Conservation (phyloP, 2,113 vertebrate genomes). For the Triplophysa dalaica region DNA sequence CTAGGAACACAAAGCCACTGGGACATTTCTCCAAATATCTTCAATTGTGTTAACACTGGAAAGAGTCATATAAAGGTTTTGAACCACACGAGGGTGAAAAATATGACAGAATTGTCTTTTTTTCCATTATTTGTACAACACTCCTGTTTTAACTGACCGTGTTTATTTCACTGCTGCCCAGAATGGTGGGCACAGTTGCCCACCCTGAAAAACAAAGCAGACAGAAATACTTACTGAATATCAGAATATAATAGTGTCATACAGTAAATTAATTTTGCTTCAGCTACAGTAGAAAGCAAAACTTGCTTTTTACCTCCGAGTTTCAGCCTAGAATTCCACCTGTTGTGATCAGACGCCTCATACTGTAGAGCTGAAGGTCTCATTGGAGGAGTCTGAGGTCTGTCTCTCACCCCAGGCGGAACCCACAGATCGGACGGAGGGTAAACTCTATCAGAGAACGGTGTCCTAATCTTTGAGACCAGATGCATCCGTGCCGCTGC, state of each 20-base stretch:
- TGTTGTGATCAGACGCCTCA: slow-evolving; percentile 56
- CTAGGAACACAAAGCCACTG: too few species aligned
- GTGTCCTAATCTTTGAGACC: slow-evolving; percentile 55
- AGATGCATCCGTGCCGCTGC: slow-evolving; percentile 63
- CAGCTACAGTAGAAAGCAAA: not conserved
- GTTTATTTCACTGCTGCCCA: slow-evolving; percentile 44
- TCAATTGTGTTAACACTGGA: too few species aligned
- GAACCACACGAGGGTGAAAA: too few species aligned
- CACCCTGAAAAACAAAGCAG: slow-evolving; percentile 60
- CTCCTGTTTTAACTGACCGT: slow-evolving; percentile 58
- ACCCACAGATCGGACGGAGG: slow-evolving; percentile 51
- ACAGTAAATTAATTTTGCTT: not conserved
- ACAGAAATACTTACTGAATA: not conserved
- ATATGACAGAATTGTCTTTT: too few species aligned
- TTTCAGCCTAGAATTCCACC: slow-evolving; percentile 71
- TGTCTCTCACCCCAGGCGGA: slow-evolving; percentile 48
- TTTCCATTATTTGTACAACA: not conserved
- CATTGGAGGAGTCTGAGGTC: slow-evolving; percentile 46
- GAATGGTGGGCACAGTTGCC: slow-evolving; percentile 57
- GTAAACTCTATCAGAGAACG: slow-evolving; percentile 60
- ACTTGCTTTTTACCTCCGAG: slow-evolving; percentile 65
- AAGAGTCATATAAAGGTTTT: too few species aligned
- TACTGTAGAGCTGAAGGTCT: slow-evolving; percentile 46
- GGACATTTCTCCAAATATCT: too few species aligned
- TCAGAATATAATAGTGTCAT: not conserved